A percentile compares a stretch with the other conserved stretches of the same genome.
Conservation (phyloP, 1,140 invertebrate species). For the Fragariocoptes setiger region DNA sequence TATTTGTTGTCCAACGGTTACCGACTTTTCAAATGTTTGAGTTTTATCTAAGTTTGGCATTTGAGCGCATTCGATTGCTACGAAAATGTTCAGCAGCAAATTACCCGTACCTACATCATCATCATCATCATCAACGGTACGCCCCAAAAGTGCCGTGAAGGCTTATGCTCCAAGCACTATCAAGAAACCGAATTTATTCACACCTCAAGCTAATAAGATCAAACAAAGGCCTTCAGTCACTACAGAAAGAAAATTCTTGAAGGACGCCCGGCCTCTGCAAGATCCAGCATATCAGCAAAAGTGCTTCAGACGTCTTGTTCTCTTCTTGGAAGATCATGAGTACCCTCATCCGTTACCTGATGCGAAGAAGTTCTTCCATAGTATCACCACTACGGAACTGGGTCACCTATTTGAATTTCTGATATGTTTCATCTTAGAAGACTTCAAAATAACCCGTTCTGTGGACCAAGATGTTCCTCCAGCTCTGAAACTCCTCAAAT, state of each 20-base stretch:
- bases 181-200: background rate
- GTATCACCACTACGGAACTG: background rate
- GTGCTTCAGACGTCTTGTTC: background rate
- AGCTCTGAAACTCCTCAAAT: background rate
- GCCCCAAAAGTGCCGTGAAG: background rate
- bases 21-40: too few species aligned
- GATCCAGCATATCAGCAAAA: background rate
- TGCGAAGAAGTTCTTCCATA: background rate
- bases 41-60: too few species aligned
- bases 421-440: background rate
- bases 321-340: background rate
- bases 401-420: background rate
- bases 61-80: too few species aligned
- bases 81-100: background rate
- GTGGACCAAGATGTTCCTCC: background rate
- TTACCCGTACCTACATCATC: background rate
- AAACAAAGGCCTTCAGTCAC: background rate
- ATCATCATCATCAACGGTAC: background rate
- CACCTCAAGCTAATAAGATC: background rate
- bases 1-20: too few species aligned
- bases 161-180: background rate
- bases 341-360: background rate
- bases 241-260: background rate
- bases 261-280: background rate
- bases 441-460: background rate